Base-by-base conservation (phyloP, 2,797 vertebrate species). In the Melanotaenia boesemani region DNA sequence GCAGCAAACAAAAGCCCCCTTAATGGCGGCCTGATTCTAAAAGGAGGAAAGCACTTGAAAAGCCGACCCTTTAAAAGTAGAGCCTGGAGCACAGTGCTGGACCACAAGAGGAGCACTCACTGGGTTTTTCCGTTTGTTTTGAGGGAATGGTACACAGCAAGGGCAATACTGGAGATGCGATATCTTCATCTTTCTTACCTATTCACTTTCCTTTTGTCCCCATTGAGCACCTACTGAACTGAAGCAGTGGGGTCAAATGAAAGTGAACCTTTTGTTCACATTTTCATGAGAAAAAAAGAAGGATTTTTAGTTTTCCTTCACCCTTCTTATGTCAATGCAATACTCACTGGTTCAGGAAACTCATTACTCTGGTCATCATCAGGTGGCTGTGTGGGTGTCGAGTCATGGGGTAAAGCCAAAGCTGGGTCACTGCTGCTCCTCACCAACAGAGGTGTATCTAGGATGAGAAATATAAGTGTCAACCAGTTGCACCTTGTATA, bases 381-480 rank as follows among this genome's bases (percentile, higher is more conserved):
- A 10, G 85, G 70, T 63, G 94, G 88, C 41, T 92, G 82, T 1
- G 67, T 63, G 76, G 87, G 39, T 34, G 67, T 84, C 1, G 67
- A 54, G 37, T 86, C 78, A 18, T 63, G 32, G 30, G 84, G 26
- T 0, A 80, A 87, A 1, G 72, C 76, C 61, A 95, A 57, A 2
- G 79, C 84, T 0, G 94, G 89, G 75, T 95, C 94, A 52, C 94
- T 95, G 92, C 91, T 95, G 92, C 94, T 94, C 63, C 94, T 90
- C 75, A 95, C 94, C 78, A 94, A 10, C 24, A 95, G 86, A 54
- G 93, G 92, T 0, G 90, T 94, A 70, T 92, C 94, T 95, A 56
- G 3, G 34, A 5, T 4, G 39, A 56, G 66, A 70, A 36, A 75
- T 7, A 77, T 0, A 1, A 26, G n/a, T 0, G 24, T 58, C 18